Percentiles rank a stretch among this genome's conserved stretches.
Evolutionary conservation across 2,113 vertebrate species (phyloP).

Genomic region (Phoxinus phoxinus): DNA sequence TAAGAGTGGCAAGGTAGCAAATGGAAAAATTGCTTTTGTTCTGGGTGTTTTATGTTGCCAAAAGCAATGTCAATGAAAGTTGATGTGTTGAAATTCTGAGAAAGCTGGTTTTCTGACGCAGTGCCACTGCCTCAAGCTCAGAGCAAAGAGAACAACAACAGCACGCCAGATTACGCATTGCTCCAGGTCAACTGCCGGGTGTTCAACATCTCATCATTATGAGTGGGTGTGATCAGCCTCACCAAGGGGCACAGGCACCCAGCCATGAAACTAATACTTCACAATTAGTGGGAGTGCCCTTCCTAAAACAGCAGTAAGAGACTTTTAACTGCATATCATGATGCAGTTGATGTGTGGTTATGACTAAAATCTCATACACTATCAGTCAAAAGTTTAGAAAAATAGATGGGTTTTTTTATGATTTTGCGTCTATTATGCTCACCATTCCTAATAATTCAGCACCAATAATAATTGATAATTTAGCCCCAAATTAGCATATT

Average conservation of each 20-base stretch:
- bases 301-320: conserved; percentile 32
- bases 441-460: background rate
- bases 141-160: conserved; percentile 24
- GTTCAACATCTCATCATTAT: conserved; percentile 49
- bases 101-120: conserved; percentile 1
- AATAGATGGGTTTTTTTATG: background rate
- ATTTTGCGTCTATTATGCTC: background rate
- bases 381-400: background rate
- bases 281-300: conserved; percentile 29
- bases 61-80: conserved; percentile 4
- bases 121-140: conserved; percentile 5
- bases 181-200: conserved; percentile 47
- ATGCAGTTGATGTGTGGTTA: background rate
- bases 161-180: conserved; percentile 9
- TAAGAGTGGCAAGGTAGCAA: background rate
- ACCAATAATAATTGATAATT: background rate
- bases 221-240: conserved; percentile 32
- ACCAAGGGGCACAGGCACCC: conserved; percentile 25
- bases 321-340: conserved; percentile 16
- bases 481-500: background rate
- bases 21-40: background rate
- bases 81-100: conserved; percentile 33
- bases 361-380: background rate
- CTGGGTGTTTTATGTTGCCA: conserved; percentile 10
- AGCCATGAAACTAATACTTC: conserved; percentile 24